Percentiles rank a stretch among this genome's conserved stretches.
Evolutionary conservation across 2,113 vertebrate species (phyloP).

Genomic region (Sigmodon hispidus): DNA sequence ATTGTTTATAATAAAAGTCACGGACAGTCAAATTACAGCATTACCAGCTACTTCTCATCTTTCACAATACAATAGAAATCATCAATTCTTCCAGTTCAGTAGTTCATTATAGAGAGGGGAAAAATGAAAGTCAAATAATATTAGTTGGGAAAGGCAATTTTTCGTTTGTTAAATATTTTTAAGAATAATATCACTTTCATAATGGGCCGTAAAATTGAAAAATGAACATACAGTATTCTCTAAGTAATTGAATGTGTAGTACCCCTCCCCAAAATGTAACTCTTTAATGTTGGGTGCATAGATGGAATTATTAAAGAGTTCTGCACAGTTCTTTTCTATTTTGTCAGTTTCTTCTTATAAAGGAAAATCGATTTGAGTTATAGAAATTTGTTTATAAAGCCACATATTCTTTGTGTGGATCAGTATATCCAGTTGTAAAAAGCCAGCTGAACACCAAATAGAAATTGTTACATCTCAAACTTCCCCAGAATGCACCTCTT

Average conservation of each 20-base stretch:
- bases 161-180: constrained; percentile 53
- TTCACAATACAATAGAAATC: not conserved
- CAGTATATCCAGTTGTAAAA: not conserved
- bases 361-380: not conserved
- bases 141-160: constrained; percentile 41
- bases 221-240: not conserved
- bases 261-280: not conserved
- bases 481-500: not conserved
- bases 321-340: not conserved
- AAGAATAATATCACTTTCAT: not conserved
- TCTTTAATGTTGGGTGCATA: not conserved
- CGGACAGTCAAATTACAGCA: not conserved
- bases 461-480: not conserved
- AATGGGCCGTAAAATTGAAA: constrained; percentile 39
- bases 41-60: not conserved
- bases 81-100: not conserved
- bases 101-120: not conserved
- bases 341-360: not conserved
- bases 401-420: not conserved
- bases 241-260: not conserved
- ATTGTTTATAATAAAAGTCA: constrained; percentile 57
- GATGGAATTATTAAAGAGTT: not conserved
- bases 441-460: not conserved
- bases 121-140: constrained; percentile 33
- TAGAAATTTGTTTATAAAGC: not conserved